Percentiles rank a stretch among this genome's conserved stretches.
Conservation (phyloP, 1,140 invertebrate genomes). For the Lanistes nyassanus region DNA sequence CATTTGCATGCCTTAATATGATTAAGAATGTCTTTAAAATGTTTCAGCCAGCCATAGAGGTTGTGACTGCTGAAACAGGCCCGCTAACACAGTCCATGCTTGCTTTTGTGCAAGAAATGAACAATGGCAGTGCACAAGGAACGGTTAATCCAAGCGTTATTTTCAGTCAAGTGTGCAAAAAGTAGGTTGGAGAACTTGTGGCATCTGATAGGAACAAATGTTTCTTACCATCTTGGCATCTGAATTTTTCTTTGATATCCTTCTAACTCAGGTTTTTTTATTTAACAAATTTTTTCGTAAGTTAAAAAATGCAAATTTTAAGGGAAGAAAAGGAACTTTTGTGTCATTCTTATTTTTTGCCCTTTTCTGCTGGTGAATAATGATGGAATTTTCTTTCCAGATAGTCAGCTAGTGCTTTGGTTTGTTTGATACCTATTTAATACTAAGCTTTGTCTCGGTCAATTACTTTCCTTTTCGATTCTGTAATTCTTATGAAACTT, state of each 20-base stretch:
- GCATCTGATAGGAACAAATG: not conserved
- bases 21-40: not conserved
- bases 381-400: no score
- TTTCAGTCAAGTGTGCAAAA: conserved; percentile 80
- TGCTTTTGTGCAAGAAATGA: conserved; percentile 77
- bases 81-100: conserved; percentile 76
- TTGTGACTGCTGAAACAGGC: conserved; percentile 78
- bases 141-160: conserved; percentile 77
- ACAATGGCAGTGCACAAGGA: conserved; percentile 62
- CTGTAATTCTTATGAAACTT: not conserved
- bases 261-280: not conserved
- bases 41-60: conserved; percentile 67
- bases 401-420: not conserved
- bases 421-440: not conserved
- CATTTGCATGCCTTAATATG: not conserved
- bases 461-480: no score
- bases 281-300: no score
- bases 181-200: conserved; percentile 59
- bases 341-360: no score
- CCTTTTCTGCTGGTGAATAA: no score
- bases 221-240: not conserved
- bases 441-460: no score
- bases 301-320: no score
- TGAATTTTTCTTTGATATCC: no score
- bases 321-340: no score